Evolutionary conservation across 2,113 vertebrate species (phyloP), one percentile per base, ranked within the genome.

Genomic region (Stegostoma tigrinum): DNA sequence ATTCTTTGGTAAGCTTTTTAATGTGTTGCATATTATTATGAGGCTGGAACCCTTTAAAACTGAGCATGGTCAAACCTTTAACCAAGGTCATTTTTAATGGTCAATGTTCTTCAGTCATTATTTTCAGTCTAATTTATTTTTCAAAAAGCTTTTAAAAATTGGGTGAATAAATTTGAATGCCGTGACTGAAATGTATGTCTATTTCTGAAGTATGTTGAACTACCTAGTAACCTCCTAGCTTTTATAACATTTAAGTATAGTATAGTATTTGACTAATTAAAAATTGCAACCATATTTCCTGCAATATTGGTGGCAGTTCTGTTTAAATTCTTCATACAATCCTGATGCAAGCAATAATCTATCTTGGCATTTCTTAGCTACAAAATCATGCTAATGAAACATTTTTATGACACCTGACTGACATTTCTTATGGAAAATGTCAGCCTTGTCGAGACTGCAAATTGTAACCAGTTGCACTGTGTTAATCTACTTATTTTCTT

Each of bases 331-430:
- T 72, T 95, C 21, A 68, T 45, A 75, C 67, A 95, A 45, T 95
- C 24, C 30, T 30, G 23, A 72, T 95, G n/a, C 24, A 45, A 72
- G 17, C 94, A 4, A 52, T 72, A 30, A 42, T 68, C 94, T 75
- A 75, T 72, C 27, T 52, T 95, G 64, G 66, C 38, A 68, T 23
- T 19, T 45, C 67, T 10, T 75, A 52, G 68, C 42, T 95, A 19
- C 68, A 45, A 38, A 95, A 95, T 95, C 94, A 95, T 75, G 42
- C 12, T 34, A 95, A 72, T 95, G 67, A 52, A 95, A 95, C 48
- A 95, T 95, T 95, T 27, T 95, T 72, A 95, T 95, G 30, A 95
- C 42, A 95, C 27, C 15, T 27, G 2, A 72, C 12, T 72, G 38
- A 95, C 23, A 95, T 75, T 95, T 95, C 67, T 72, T 95, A 72